Evolutionary conservation across 2,797 vertebrate genomes (phyloP).

Genomic region (Octomys mimax): DNA sequence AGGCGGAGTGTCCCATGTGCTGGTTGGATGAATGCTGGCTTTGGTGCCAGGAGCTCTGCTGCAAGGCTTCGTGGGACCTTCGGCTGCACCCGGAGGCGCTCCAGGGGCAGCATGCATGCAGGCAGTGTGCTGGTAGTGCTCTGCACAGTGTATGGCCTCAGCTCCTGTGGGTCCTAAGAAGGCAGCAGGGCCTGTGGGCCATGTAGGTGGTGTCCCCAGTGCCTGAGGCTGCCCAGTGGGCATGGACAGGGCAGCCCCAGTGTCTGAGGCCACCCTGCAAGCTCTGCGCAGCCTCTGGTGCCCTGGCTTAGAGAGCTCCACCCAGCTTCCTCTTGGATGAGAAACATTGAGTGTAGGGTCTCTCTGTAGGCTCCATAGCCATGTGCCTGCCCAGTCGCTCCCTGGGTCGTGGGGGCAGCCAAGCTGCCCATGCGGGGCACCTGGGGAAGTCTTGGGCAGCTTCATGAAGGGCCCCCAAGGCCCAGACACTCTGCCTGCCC

Average conservation of each 20-base stretch:
- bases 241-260: background rate
- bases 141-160: background rate
- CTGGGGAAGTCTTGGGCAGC: background rate
- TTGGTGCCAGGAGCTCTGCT: background rate
- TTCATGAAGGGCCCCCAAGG: background rate
- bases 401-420: background rate
- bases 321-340: background rate
- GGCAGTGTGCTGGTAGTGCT: background rate
- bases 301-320: background rate
- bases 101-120: background rate
- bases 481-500: background rate
- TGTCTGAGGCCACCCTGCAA: too few relatives aligned
- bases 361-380: background rate
- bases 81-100: background rate
- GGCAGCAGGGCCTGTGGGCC: too few relatives aligned
- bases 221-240: background rate
- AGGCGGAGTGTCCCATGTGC: background rate
- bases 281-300: background rate
- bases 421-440: background rate
- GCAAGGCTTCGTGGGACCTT: too few relatives aligned
- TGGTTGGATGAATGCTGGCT: background rate
- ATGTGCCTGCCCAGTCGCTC: background rate
- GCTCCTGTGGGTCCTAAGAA: background rate
- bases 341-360: background rate
- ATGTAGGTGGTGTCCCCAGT: background rate